phyloP scores from a whole-genome alignment of 2,113 vertebrate genomes.

The Anhinga rufa region DNA sequence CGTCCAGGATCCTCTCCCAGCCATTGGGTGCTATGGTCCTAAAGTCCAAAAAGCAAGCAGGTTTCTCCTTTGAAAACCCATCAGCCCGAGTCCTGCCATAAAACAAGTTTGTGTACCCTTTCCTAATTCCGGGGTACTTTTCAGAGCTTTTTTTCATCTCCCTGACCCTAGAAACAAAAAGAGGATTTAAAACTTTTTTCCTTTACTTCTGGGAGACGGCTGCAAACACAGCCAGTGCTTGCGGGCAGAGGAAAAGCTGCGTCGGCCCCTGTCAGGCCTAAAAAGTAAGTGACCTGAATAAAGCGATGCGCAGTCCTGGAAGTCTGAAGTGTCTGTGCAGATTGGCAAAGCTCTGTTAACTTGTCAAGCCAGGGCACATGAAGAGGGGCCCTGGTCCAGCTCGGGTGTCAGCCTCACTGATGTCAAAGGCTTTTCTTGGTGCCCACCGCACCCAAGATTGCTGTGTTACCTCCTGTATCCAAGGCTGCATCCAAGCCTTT shows the following conservation, averaged over 20 bases:
- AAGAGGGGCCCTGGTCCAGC: not conserved
- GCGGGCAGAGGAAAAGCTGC: not conserved
- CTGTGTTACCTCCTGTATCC: accelerated
- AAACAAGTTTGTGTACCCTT: not conserved
- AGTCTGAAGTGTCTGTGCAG: not conserved
- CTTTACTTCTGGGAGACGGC: not conserved
- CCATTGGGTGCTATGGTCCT: not conserved
- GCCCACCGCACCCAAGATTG: accelerated
- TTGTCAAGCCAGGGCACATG: not conserved
- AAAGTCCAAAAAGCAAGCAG: not conserved
- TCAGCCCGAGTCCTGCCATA: not conserved
- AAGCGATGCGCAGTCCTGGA: not conserved
- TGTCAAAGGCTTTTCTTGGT: not conserved
- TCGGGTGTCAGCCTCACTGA: not conserved
- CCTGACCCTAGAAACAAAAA: not conserved
- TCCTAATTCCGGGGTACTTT: not conserved
- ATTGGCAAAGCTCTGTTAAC: not conserved
- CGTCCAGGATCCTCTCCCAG: not conserved
- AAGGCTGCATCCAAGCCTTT: not conserved
- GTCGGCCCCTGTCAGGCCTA: not conserved
- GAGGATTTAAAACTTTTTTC: not conserved
- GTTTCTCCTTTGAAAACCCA: not conserved
- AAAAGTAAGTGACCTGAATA: not conserved
- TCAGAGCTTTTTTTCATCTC: not conserved
- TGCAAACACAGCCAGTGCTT: not conserved